Percentiles rank a stretch among this genome's conserved stretches.
These are phyloP conservation scores for Orchesella cincta DNA, from an alignment of 1,140 invertebrate species.

Conservation along the genomic window DNA sequence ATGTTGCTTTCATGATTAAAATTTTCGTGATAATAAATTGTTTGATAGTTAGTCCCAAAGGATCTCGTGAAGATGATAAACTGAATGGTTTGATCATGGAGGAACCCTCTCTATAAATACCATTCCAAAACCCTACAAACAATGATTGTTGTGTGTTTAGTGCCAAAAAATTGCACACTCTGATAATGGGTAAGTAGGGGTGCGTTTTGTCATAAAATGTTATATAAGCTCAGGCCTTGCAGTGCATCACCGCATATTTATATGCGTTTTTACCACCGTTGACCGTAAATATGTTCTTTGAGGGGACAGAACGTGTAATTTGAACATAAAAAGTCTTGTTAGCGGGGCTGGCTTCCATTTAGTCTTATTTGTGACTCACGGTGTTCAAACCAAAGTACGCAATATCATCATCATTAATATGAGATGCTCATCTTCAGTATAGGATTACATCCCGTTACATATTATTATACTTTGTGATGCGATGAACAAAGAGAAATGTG, in stretches of 20 bases:
- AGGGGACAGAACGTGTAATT: background rate
- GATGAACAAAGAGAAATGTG: too few species aligned
- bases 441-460: background rate
- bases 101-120: background rate
- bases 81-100: background rate
- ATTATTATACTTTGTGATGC: too few species aligned
- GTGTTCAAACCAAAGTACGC: background rate
- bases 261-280: background rate
- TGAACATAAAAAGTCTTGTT: background rate
- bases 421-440: background rate
- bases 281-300: background rate
- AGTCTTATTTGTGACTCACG: constrained; percentile 4
- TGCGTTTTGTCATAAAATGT: too few species aligned
- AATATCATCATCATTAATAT: background rate
- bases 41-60: too few species aligned
- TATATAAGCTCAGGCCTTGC: background rate
- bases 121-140: background rate
- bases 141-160: too few species aligned
- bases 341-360: background rate
- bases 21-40: too few species aligned
- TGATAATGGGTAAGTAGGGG: too few species aligned
- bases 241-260: background rate
- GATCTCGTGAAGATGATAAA: background rate
- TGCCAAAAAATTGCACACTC: too few species aligned
- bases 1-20: too few species aligned